Base-by-base conservation (phyloP, 2,113 vertebrate genomes). In the Callochromis pleurospilus region DNA sequence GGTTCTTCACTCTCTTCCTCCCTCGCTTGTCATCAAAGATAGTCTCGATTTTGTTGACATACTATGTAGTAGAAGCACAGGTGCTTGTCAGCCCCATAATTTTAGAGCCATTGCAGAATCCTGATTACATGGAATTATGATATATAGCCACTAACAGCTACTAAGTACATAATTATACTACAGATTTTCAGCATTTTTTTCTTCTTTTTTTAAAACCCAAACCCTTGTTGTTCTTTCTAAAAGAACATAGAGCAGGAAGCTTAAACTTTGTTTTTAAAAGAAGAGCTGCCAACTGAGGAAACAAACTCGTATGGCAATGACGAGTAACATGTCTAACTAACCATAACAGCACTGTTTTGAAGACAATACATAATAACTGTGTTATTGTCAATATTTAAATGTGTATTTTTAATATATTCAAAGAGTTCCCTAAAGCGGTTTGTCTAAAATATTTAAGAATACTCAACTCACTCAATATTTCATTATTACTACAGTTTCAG, bases 21-120 rank as follows among this genome's bases (percentile, higher is more conserved):
- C 98, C 98, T 95, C 98, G 96, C 92, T 98, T 99, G 81, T 97
- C 97, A 79, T 98, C 97, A 96, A 99, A 99, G 88, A 98, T 96
- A 21, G 98, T 98, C 89, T 98, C 97, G 84, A 99, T 97, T 96
- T 97, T 98, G 84, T 96, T 95, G 47, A 99, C 96, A 87, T 98
- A 96, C 98, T 99, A 93, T 77, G 96, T n/a, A 47, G 49, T 10
- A 89, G 83, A 94, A 73, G 88, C 45, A 73, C 81, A 87, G 80
- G 77, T 79, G 51, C n/a, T 47, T 40, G 42, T 89, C 75, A 92
- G 82, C 38, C 70, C 85, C 49, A 15, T 87, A 70, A 91, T 89
- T 87, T 89, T 45, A 51, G 53, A 87, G 58, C 65, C 62, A 88
- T 92, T 88, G 89, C 45, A 75, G 55, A 91, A 89, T 85, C 47